Evolutionary conservation across 2,888 invertebrate species (phyloP), one percentile per base, ranked within the genome.

Genomic region (Idaea dimidiata): DNA sequence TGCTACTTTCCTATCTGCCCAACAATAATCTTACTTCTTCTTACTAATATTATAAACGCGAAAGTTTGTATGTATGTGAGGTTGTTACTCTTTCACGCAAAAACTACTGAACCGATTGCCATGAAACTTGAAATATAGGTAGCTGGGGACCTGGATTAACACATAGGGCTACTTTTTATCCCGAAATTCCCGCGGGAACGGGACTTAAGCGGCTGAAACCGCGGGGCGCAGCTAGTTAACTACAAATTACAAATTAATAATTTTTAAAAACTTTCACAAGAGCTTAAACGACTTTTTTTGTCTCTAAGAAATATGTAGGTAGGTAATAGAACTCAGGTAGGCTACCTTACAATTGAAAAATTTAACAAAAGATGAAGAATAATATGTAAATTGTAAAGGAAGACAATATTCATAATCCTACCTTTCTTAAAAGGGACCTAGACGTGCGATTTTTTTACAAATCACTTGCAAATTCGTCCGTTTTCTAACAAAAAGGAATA

Each of bases 401-500:
- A 56, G 56, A 56, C 56, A 56, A 56, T 43, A 53, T 53, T 58
- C 43, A 17, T 53, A 53, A 53, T 59, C 59, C 53, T 14, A 59
- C 58, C 58, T 58, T 58, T 58, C 17, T 54, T 59, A 7, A 24
- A 17, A 53, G 53, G 17, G 17, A 43, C 43, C 56, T 18, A 17
- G 18, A 56, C 56, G 18, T 14, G 18, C 18, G 56, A 17, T 17
- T 71, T 71, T 68, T 70, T 70, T 66, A 59, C 62, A 61, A 62
- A 64, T 64, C 69, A 72, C 66, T 73, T 74, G 80, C 81, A 81
- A 84, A 80, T 82, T 83, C 76, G 79, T 78, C 78, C 76, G 77
- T 79, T 86, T 80, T 81, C 58, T 81, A 83, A 88, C 86, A 88
- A 87, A 24, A 86, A 86, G 81, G 81, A 78, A 17, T 56, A 56